These are phyloP conservation scores for Rhombomys opimus DNA, from an alignment of 2,113 vertebrate species.

Conservation along the genomic window DNA sequence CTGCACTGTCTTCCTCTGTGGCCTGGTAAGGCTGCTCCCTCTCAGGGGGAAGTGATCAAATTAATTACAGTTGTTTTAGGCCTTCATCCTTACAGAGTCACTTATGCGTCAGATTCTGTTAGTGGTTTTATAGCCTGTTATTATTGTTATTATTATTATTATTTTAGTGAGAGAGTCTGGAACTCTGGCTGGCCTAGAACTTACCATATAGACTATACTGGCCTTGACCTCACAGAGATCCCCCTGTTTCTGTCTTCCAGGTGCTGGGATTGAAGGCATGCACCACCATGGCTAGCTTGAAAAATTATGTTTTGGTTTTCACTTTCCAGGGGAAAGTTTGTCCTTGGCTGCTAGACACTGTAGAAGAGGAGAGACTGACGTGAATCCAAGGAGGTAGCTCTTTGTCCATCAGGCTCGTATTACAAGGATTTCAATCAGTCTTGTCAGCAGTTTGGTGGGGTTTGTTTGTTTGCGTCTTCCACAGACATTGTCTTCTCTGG, in stretches of 20 bases:
- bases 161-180: background rate
- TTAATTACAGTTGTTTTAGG: background rate
- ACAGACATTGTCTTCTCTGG: background rate
- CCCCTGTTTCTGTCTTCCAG: background rate
- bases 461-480: background rate
- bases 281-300: background rate
- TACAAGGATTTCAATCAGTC: background rate
- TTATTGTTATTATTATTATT: too few species aligned
- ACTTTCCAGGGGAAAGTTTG: background rate
- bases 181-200: background rate
- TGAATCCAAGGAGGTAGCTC: background rate
- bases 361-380: background rate
- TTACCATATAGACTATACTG: background rate
- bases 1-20: too few species aligned
- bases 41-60: background rate
- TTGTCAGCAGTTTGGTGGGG: background rate
- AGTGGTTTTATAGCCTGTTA: background rate
- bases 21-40: too few species aligned
- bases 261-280: background rate
- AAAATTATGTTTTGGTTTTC: background rate
- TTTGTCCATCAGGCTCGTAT: background rate
- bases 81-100: background rate
- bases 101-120: background rate
- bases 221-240: background rate
- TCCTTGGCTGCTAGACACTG: background rate